Evolutionary conservation across 2,113 vertebrate genomes (phyloP).

Genomic region (Nanger granti): DNA sequence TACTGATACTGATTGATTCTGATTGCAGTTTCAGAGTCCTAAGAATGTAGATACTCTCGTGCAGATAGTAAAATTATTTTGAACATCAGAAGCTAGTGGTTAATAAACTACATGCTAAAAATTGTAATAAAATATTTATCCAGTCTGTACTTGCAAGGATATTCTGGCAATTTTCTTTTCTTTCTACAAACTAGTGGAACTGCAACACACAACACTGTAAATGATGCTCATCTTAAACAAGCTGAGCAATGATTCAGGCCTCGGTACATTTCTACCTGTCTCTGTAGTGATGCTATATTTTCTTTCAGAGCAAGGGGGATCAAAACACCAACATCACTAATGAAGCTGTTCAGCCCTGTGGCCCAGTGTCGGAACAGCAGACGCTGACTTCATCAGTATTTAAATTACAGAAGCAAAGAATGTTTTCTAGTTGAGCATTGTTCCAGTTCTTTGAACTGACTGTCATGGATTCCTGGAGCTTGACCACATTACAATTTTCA

Average conservation of each 20-base stretch:
- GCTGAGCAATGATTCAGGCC: not conserved
- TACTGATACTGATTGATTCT: not conserved
- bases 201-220: not conserved
- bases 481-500: conserved; percentile 83
- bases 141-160: not conserved
- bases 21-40: not conserved
- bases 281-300: not conserved
- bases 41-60: not conserved
- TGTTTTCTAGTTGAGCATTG: conserved; percentile 71
- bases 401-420: conserved; percentile 55
- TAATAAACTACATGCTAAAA: not conserved
- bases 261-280: not conserved
- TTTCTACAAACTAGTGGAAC: not conserved
- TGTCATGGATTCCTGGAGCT: conserved; percentile 75
- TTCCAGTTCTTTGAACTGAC: conserved; percentile 76
- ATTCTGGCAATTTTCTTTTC: not conserved
- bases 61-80: not conserved
- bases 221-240: not conserved
- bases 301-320: not conserved
- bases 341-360: conserved; percentile 72
- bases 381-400: conserved; percentile 59
- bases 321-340: conserved; percentile 42
- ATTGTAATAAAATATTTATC: not conserved
- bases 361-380: conserved; percentile 53
- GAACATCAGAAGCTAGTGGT: not conserved